A percentile compares a stretch with the other conserved stretches of the same genome.
These are phyloP conservation scores for Acanthoscelides obtectus DNA, from an alignment of 2,888 invertebrate genomes.

Conservation along the genomic window DNA sequence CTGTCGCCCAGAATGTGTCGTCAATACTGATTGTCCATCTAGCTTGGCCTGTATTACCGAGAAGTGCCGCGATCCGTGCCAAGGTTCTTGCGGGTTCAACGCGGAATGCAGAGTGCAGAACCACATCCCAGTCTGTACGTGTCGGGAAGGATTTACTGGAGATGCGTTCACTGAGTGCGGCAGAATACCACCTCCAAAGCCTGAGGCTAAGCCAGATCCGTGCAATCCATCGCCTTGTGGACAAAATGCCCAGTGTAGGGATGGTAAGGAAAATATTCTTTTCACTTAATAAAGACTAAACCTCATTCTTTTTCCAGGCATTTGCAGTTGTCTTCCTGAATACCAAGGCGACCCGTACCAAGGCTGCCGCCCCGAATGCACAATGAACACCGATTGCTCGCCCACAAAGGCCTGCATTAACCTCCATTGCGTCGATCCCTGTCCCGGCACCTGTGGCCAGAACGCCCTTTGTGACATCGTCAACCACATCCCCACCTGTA, in stretches of 20 bases:
- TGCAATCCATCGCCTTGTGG: constrained; percentile 76
- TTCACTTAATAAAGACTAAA: constrained; percentile 31
- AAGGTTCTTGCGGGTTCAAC: constrained; percentile 67
- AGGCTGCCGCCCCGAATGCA: constrained; percentile 77
- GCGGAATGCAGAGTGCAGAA: constrained; percentile 67
- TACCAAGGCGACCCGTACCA: constrained; percentile 70
- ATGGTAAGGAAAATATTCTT: constrained; percentile 43
- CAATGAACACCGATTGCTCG: constrained; percentile 74
- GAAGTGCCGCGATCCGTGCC: constrained; percentile 67
- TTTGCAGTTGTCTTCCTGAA: constrained; percentile 66
- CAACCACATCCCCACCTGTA: constrained; percentile 78
- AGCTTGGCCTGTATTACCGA: constrained; percentile 65
- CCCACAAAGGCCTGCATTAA: constrained; percentile 71
- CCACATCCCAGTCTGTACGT: constrained; percentile 65
- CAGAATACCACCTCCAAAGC: constrained; percentile 40
- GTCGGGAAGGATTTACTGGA: constrained; percentile 57
- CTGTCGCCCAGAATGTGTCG: constrained; percentile 69
- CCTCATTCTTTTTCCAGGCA: constrained; percentile 20
- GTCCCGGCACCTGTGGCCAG: constrained; percentile 72
- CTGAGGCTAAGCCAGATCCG: constrained; percentile 50
- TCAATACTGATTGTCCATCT: constrained; percentile 65
- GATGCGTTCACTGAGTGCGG: constrained; percentile 62
- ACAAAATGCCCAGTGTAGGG: constrained; percentile 67
- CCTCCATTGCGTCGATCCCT: constrained; percentile 75
- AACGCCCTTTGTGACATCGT: constrained; percentile 76